A percentile compares a stretch with the other conserved stretches of the same genome.
These are phyloP conservation scores for Drosophila mojavensis DNA, from an alignment of 1,140 invertebrate genomes.

Conservation along the genomic window DNA sequence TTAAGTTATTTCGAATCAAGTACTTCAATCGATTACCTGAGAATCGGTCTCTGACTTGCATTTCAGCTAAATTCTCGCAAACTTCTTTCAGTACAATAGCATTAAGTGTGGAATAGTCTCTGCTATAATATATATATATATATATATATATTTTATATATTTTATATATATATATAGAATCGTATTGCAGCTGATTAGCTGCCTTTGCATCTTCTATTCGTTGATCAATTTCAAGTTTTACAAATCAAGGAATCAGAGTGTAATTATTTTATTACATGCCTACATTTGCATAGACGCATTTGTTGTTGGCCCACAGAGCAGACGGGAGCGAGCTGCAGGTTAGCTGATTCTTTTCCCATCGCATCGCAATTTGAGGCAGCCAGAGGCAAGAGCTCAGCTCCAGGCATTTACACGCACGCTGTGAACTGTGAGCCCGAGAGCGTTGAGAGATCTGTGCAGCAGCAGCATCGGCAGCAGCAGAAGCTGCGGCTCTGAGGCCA, in stretches of 20 bases:
- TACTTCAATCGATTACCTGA: too few species aligned
- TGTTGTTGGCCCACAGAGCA: constrained; percentile 3
- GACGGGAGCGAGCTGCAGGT: constrained; percentile 25
- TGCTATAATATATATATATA: too few species aligned
- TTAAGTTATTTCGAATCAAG: too few species aligned
- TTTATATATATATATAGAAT: too few species aligned
- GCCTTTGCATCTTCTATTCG: neutral
- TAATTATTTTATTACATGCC: constrained; percentile 53
- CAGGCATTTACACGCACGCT: constrained; percentile 51
- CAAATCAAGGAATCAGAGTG: constrained; percentile 33
- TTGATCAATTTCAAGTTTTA: constrained; percentile 19
- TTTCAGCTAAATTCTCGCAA: too few species aligned
- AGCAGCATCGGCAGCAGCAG: neutral
- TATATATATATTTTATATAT: too few species aligned
- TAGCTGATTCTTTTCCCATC: constrained; percentile 60
- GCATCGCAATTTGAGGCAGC: constrained; percentile 42
- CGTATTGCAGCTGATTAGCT: too few species aligned
- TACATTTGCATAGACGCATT: constrained; percentile 70
- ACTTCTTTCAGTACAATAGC: too few species aligned
- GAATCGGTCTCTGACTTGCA: too few species aligned
- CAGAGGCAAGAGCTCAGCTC: constrained; percentile 23
- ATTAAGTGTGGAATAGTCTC: too few species aligned
- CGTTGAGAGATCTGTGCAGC: neutral
- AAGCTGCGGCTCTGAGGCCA: constrained; percentile 50
- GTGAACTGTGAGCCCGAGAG: constrained; percentile 16